Evolutionary conservation across 2,113 vertebrate species (phyloP), one percentile per base, ranked within the genome.

Genomic region (Notarius quadriscutis): DNA sequence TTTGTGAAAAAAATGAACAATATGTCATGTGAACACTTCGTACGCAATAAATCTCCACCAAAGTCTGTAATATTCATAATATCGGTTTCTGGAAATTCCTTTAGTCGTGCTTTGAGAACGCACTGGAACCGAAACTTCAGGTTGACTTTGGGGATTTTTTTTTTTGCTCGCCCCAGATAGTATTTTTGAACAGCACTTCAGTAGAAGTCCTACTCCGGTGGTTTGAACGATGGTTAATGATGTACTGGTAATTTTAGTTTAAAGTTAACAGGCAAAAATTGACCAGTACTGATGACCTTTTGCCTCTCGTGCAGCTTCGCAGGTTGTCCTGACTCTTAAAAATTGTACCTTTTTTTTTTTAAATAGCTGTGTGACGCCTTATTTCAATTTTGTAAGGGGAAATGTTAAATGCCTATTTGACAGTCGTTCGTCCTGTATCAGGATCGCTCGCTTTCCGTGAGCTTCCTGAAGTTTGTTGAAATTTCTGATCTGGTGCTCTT

Each of bases 111-210:
- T 0, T 27, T 63, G 74, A 53, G 58, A 78, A 30, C 4, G 20
- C 50, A 69, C 50, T 48, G 77, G 62, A 86, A 69, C 62, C 58
- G 62, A 86, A 86, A 86, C 75, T 57, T 69, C 22, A 41, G 6
- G 20, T 80, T 57, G 27, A 57, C 30, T 62, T 60, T 60, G 57
- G 79, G 57, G 25, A 81, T 14, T 58, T 63, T 65, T 53, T 11
- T 58, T 58, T 22, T 50, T 4, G 14, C 6, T 27, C 3, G 1
- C 41, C 18, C 79, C 79, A 22, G 9, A 53, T 63, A 63, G 41
- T 78, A 30, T 41, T 86, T 86, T 55, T 34, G 4, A 75, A 11
- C 7, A 7, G 7, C 57, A 2, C 11, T 50, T 15, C 10, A 5
- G 34, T 50, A 50, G 34, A 85, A 60, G 55, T 75, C 55, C 25